These are phyloP conservation scores for Lethenteron reissneri DNA, from an alignment of 2,113 vertebrate genomes.

Conservation along the genomic window DNA sequence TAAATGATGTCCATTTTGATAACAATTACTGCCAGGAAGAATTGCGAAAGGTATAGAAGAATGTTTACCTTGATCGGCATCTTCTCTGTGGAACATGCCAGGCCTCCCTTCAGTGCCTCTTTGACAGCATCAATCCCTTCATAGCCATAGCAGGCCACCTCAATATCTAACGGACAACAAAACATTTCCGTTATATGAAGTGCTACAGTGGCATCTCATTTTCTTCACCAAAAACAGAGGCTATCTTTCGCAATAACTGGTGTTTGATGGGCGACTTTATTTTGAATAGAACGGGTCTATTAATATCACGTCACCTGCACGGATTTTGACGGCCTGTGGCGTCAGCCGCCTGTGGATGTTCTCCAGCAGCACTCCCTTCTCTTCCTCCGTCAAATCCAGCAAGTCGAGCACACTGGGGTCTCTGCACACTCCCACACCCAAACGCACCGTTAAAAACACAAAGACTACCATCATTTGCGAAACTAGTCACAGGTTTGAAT, in stretches of 20 bases:
- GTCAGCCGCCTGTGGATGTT: conserved; percentile 94
- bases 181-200: background rate
- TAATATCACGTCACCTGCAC: conserved; percentile 39
- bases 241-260: too few relatives aligned
- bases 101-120: conserved; percentile 70
- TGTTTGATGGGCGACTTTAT: too few relatives aligned
- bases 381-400: conserved; percentile 73
- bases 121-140: conserved; percentile 96
- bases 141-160: conserved; percentile 91
- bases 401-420: conserved; percentile 73
- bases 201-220: background rate
- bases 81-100: conserved; percentile 71
- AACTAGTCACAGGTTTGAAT: background rate
- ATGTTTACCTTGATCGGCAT: conserved; percentile 84
- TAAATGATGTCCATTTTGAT: background rate
- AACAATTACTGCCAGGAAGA: conserved; percentile 6
- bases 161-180: conserved; percentile 43
- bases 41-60: background rate
- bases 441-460: background rate
- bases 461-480: background rate
- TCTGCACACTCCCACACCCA: conserved; percentile 18
- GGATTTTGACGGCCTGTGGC: conserved; percentile 89
- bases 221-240: too few relatives aligned
- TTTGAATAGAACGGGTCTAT: background rate
- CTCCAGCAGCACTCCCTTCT: conserved; percentile 62